phyloP scores from a whole-genome alignment of 2,888 invertebrate species.

The Cancer borealis region DNA sequence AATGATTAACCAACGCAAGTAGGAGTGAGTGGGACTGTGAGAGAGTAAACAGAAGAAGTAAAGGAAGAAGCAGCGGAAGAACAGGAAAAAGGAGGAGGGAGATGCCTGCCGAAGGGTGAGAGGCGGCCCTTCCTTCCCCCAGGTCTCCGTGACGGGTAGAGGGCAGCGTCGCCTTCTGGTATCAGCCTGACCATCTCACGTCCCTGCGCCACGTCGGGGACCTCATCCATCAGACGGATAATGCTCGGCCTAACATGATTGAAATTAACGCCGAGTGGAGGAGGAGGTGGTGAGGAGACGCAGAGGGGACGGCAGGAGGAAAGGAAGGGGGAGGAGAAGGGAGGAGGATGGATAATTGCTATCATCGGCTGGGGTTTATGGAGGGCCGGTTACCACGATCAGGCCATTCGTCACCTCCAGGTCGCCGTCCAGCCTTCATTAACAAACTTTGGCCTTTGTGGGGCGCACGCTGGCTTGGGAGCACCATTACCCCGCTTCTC shows the following conservation, averaged over 20 bases:
- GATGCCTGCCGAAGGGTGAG: neutral
- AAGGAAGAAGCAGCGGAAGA: neutral
- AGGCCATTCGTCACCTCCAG: constrained; percentile 56
- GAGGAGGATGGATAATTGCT: constrained; percentile 48
- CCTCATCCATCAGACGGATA: constrained; percentile 48
- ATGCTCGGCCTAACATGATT: constrained; percentile 51
- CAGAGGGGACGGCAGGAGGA: neutral
- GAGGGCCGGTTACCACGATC: constrained; percentile 57
- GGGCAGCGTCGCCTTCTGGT: neutral
- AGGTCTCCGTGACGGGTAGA: neutral
- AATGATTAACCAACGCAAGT: too few species aligned
- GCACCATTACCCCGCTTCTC: neutral
- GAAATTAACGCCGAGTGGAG: constrained; percentile 51
- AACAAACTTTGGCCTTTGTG: constrained; percentile 64
- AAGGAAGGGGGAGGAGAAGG: neutral
- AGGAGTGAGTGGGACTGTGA: neutral
- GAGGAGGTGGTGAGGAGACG: neutral
- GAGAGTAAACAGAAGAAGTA: neutral
- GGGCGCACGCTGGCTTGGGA: constrained; percentile 39
- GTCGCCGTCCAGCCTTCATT: constrained; percentile 62
- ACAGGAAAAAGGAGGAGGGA: neutral
- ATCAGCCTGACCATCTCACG: constrained; percentile 47
- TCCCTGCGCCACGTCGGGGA: constrained; percentile 51
- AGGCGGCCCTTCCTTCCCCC: neutral
- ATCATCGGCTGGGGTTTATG: constrained; percentile 51